Evolutionary conservation across 1,140 invertebrate species (phyloP).

Genomic region (Drosophila sturtevanti): DNA sequence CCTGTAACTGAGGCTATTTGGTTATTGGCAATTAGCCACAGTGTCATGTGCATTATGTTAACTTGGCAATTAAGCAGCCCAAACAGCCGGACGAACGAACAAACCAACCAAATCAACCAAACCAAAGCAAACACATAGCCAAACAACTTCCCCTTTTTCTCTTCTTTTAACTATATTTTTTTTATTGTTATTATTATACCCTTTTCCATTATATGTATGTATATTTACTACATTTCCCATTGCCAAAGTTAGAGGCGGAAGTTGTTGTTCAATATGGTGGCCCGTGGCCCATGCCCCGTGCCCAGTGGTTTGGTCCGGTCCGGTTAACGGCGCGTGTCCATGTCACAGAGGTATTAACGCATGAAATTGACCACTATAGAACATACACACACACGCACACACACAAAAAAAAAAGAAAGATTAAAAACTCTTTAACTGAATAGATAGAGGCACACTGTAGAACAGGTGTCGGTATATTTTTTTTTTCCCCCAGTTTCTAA

Average conservation of each 20-base stretch:
- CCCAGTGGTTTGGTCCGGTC: slow-evolving; percentile 1
- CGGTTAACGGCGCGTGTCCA: slow-evolving; percentile 64
- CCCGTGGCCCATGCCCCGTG: slow-evolving; percentile 53
- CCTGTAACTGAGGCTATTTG: not conserved
- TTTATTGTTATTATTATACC: not conserved
- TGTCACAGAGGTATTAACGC: slow-evolving; percentile 60
- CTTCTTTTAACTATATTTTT: not conserved
- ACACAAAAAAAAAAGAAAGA: slow-evolving; percentile 29
- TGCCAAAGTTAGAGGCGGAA: slow-evolving; percentile 15
- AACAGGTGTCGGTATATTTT: not conserved
- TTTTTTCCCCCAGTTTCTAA: not conserved
- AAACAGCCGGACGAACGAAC: slow-evolving; percentile 24
- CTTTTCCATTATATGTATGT: not conserved
- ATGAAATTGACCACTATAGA: slow-evolving; percentile 65
- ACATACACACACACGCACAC: not conserved
- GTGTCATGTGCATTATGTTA: slow-evolving; percentile 69
- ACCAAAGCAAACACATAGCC: not conserved
- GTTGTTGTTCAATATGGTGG: slow-evolving; percentile 72
- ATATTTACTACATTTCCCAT: slow-evolving; percentile 8
- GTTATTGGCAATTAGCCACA: slow-evolving; percentile 27
- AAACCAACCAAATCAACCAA: slow-evolving; percentile 30
- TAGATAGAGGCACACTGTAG: slow-evolving; percentile 46
- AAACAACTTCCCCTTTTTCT: slow-evolving; percentile 1
- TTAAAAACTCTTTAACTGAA: slow-evolving; percentile 61
- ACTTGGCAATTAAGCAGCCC: slow-evolving; percentile 59